These are phyloP conservation scores for Holcopasites calliopsidis DNA, from an alignment of 1,140 invertebrate genomes.

Conservation along the genomic window DNA sequence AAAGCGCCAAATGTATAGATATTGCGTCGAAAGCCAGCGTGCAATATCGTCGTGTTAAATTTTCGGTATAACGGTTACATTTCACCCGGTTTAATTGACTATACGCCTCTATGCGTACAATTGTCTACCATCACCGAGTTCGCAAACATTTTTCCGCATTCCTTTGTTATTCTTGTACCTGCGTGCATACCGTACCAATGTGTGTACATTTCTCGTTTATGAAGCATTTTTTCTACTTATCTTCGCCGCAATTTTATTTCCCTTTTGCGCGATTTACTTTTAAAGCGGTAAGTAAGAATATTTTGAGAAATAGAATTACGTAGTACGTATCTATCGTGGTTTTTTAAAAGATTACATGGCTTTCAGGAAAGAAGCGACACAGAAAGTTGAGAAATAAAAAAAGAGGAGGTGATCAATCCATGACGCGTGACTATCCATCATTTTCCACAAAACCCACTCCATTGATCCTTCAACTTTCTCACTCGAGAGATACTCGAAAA, in stretches of 20 bases:
- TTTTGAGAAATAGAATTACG: too few species aligned
- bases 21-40: not conserved
- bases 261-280: too few species aligned
- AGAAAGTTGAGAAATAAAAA: not conserved
- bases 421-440: slow-evolving; percentile 5
- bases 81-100: not conserved
- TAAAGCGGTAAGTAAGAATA: too few species aligned
- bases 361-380: too few species aligned
- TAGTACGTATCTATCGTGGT: too few species aligned
- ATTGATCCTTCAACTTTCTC: slow-evolving; percentile 9
- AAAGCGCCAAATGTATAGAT: not conserved
- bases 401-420: not conserved
- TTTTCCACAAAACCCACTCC: not conserved
- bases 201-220: too few species aligned
- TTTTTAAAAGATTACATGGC: too few species aligned
- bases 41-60: not conserved
- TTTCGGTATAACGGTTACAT: not conserved
- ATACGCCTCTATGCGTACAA: not conserved
- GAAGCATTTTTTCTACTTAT: too few species aligned
- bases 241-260: too few species aligned
- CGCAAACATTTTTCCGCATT: not conserved
- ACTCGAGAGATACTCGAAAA: slow-evolving; percentile 19
- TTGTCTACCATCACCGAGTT: not conserved
- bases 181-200: not conserved
- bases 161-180: not conserved